Base-by-base conservation (phyloP, 23 tunicate species). In the Ascidia mentula region DNA sequence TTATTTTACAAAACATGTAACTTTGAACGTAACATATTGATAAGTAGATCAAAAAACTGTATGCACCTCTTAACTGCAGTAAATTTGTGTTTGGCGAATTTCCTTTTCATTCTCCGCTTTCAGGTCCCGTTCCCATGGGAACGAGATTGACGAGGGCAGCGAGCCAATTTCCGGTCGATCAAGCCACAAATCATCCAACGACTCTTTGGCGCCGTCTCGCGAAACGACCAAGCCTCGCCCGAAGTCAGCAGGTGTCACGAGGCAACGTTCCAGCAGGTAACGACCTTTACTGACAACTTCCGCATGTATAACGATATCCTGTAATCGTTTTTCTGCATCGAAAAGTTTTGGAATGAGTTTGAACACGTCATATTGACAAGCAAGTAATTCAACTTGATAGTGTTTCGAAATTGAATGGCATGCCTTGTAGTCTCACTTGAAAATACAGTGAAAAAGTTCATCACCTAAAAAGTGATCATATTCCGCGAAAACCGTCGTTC, bases 91-190 rank as follows among this genome's bases (percentile, higher is more conserved):
- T n/a, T n/a, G n/a, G n/a, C n/a, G n/a, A n/a, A n/a, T n/a, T n/a
- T n/a, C n/a, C n/a, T n/a, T n/a, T n/a, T n/a, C n/a, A n/a, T n/a
- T n/a, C n/a, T n/a, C n/a, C n/a, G n/a, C n/a, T 36, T 18, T 22
- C 32, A 88, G 93, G 69, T 88, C 93, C 46, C 93, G 93, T 59
- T 88, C 93, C 24, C 81, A 77, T 59, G 93, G 87, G 32, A 78
- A 88, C 46, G 86, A 87, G 38, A 38, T 82, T 0, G 92, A 87
- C 6, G 82, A 87, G 22, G n/a, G 40, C 28, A 61, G 69, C 40
- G 80, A 60, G 6, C 72, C 46, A 46, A 22, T 59, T 20, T 28
- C 40, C 69, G 33, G 40, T 18, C 65, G 36, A 5, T 22, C 36
- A 2, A 20, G 77, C 4, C 60, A 34, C n/a, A 45, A 33, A 40